Conservation (phyloP, 2,888 invertebrate species). For the Cantharis lateralis region DNA sequence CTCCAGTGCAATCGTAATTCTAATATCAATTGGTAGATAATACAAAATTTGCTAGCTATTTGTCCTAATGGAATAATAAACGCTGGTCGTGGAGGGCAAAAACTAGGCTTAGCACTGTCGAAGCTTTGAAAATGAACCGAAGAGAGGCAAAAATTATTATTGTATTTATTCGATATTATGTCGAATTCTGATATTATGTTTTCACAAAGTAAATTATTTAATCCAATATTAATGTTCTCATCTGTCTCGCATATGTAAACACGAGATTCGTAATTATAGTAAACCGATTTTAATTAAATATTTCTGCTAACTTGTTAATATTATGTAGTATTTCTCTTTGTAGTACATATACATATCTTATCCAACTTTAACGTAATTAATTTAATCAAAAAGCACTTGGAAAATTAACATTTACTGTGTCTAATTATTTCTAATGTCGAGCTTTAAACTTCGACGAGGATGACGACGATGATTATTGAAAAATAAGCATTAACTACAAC, state of each 20-base stretch:
- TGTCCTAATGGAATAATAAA: slow-evolving; percentile 4
- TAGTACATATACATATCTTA: background rate
- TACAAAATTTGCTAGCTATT: slow-evolving; percentile 1
- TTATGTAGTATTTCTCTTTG: background rate
- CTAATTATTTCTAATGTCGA: background rate
- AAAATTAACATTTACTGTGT: background rate
- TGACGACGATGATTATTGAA: slow-evolving; percentile 3
- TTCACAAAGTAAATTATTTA: background rate
- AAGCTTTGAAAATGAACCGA: background rate
- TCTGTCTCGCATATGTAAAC: background rate
- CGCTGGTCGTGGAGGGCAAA: background rate
- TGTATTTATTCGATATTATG: background rate
- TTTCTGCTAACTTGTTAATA: background rate
- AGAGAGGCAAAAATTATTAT: too few relatives aligned
- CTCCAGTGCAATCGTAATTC: slow-evolving; percentile 1
- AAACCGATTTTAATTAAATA: slow-evolving; percentile 5
- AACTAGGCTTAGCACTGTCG: background rate
- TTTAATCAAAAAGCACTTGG: background rate
- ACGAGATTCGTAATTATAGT: background rate
- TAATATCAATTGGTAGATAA: slow-evolving; percentile 2
- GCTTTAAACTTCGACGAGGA: background rate
- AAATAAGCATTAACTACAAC: slow-evolving; percentile 15
- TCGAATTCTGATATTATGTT: background rate
- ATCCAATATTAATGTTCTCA: background rate
- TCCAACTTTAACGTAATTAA: background rate